Percentiles rank a stretch among this genome's conserved stretches.
Evolutionary conservation across 2,797 vertebrate genomes (phyloP).

Genomic region (Nasua narica): DNA sequence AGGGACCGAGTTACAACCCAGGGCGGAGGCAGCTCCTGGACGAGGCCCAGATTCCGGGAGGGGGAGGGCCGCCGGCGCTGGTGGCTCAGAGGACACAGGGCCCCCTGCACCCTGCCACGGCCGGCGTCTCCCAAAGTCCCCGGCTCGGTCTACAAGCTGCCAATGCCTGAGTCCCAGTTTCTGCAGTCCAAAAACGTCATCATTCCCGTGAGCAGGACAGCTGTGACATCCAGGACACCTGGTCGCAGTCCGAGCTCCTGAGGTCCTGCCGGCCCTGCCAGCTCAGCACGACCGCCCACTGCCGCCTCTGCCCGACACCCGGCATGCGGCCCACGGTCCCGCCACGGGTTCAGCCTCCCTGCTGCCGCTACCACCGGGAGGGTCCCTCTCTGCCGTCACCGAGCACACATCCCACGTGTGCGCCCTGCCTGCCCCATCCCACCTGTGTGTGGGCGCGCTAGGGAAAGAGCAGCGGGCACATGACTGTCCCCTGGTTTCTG

Average conservation of each 20-base stretch:
- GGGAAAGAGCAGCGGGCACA: background rate
- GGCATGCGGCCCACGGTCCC: background rate
- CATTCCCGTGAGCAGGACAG: background rate
- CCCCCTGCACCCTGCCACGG: fast-evolving
- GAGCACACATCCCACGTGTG: background rate
- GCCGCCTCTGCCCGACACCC: background rate
- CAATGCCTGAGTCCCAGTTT: fast-evolving
- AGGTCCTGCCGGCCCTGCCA: background rate
- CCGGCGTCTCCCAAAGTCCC: background rate
- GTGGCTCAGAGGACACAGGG: background rate
- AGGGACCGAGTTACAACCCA: background rate
- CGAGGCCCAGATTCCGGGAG: background rate
- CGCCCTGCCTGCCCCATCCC: no score
- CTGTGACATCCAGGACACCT: fast-evolving
- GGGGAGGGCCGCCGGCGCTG: background rate
- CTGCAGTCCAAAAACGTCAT: background rate
- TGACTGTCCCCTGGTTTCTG: fast-evolving
- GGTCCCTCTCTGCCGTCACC: background rate
- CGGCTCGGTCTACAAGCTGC: background rate
- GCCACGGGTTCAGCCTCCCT: background rate
- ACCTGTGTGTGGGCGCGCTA: fast-evolving
- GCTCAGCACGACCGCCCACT: fast-evolving
- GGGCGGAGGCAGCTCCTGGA: background rate
- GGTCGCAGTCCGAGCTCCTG: background rate
- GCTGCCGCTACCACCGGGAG: background rate